phyloP scores from a whole-genome alignment of 2,797 vertebrate genomes.

The Brotogeris chrysoptera region DNA sequence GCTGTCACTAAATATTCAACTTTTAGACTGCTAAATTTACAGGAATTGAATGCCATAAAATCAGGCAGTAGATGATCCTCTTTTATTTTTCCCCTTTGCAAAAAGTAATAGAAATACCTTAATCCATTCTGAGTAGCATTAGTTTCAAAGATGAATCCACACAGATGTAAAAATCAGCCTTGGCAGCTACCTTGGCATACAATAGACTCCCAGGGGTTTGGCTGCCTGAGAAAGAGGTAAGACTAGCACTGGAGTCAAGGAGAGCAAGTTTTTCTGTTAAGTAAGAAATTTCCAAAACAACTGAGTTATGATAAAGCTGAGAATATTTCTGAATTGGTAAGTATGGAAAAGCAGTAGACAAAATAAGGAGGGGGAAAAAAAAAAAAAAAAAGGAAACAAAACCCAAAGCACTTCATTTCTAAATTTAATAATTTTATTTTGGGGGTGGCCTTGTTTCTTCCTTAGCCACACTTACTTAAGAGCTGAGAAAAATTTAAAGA shows the following conservation, averaged over 20 bases:
- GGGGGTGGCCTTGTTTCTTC: neutral
- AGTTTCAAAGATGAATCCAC: neutral
- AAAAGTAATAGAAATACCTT: neutral
- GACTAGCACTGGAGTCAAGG: fast-evolving
- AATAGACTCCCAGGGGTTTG: neutral
- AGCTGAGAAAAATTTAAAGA: neutral
- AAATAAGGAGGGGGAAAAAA: neutral
- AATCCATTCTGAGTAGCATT: neutral
- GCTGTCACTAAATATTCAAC: neutral
- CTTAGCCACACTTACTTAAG: neutral
- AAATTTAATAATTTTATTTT: neutral
- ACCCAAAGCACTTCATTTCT: neutral
- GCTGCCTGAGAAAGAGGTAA: neutral
- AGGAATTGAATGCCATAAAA: neutral
- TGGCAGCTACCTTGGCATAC: neutral
- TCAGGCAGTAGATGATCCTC: neutral
- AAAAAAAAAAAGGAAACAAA: neutral
- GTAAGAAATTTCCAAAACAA: neutral
- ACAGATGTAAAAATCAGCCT: neutral
- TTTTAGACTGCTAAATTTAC: neutral
- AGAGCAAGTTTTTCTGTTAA: neutral
- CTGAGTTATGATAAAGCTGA: neutral
- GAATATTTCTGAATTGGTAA: neutral
- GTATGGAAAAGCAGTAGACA: neutral
- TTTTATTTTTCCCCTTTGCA: neutral